Base-by-base conservation (phyloP, 2,888 invertebrate genomes). In the Abscondita cerata region DNA sequence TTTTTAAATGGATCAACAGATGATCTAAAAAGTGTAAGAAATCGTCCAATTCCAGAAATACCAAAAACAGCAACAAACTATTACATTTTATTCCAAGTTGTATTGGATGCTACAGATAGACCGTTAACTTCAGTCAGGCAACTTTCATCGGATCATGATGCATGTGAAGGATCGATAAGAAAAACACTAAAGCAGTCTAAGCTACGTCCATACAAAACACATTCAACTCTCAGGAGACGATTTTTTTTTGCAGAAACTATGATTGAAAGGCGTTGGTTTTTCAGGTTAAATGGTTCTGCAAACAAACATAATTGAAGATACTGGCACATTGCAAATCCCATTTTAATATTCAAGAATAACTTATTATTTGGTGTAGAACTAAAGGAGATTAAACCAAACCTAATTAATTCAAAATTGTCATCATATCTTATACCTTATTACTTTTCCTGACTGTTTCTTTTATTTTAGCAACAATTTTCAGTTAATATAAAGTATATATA, bases 261-360 rank as follows among this genome's bases (percentile, higher is more conserved):
- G 6, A 6, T 8, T 40, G 4, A 40, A n/a, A 40, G 12, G 12
- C 40, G 12, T 40, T 12, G 40, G 6, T 40, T 40, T 40, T 40
- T 40, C 40, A 40, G 40, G 40, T n/a, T 40, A 40, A 40, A 40
- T 40, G 40, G 40, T 40, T 40, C 40, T 40, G 40, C 12, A 40
- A 40, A 40, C 13, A 40, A 12, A 12, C 40, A 40, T 40, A 40
- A 40, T 12, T 40, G 40, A 11, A 40, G 40, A 40, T 13, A 40
- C 40, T 40, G 40, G 40, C 31, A 31, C 9, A 5, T 9, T 31
- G 75, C 75, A 75, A 74, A 76, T 75, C 73, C 74, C 31, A 5
- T 31, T 31, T n/a, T n/a, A n/a, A n/a, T n/a, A n/a, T n/a, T n/a
- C n/a, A n/a, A n/a, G n/a, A n/a, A n/a, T n/a, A n/a, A n/a, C n/a